phyloP scores from a whole-genome alignment of 2,888 invertebrate species.

The Erynnis tages region DNA sequence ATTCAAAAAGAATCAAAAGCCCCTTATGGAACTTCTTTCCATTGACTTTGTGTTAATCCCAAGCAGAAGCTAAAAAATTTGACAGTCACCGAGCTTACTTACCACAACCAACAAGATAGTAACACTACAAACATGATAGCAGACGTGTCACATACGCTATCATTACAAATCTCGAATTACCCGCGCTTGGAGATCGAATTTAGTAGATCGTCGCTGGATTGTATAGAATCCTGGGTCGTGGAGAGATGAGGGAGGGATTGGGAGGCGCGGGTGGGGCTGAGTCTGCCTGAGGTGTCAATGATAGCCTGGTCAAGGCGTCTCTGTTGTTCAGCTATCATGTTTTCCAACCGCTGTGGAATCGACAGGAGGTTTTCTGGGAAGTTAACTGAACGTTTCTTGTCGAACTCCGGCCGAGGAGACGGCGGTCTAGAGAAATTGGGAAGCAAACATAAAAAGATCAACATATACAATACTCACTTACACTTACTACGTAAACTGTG shows the following conservation, averaged over 20 bases:
- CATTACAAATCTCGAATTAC: slow-evolving; percentile 32
- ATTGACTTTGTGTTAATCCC: too few relatives aligned
- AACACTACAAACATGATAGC: background rate
- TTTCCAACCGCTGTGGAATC: slow-evolving; percentile 51
- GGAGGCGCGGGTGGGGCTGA: slow-evolving; percentile 48
- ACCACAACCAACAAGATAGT: background rate
- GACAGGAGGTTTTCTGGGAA: slow-evolving; percentile 61
- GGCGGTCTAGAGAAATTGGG: background rate
- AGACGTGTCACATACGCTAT: background rate
- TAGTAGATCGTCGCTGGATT: background rate
- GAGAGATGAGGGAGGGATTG: slow-evolving; percentile 61
- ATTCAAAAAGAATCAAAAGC: too few relatives aligned
- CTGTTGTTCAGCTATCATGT: slow-evolving; percentile 46
- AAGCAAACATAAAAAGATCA: background rate
- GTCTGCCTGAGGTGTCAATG: slow-evolving; percentile 54
- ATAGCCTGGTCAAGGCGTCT: slow-evolving; percentile 52
- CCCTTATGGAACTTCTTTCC: too few relatives aligned
- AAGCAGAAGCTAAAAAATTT: too few relatives aligned
- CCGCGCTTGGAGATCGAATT: slow-evolving; percentile 33
- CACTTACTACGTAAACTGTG: too few relatives aligned
- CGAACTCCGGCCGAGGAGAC: slow-evolving; percentile 40
- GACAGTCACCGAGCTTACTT: background rate
- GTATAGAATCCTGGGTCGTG: slow-evolving; percentile 33
- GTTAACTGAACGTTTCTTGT: slow-evolving; percentile 60
- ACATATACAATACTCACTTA: background rate